Base-by-base conservation (phyloP, 2,113 vertebrate species). In the Menura novaehollandiae region DNA sequence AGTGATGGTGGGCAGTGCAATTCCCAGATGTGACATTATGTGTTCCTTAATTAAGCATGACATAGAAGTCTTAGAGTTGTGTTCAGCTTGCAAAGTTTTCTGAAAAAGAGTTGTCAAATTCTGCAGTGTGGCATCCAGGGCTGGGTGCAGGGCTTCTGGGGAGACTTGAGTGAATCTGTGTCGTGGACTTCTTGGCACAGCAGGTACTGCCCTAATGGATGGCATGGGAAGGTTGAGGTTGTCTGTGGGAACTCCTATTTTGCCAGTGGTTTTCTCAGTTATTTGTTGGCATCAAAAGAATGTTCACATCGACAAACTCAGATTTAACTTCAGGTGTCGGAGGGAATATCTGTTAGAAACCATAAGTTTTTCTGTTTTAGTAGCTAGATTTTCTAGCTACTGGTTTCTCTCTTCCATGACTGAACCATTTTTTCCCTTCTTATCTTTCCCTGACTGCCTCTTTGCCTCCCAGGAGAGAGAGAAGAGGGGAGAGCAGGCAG, bases 161-260 rank as follows among this genome's bases (percentile, higher is more conserved):
- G 23, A 79, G n/a, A 46, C n/a, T 43, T 55, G 24, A 10, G 20
- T 52, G 39, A 47, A 37, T 37, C 12, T 52, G 3, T 41, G 24
- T 64, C 0, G 0, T 26, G 28, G 26, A 26, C 15, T 41, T 51
- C 23, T 32, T 69, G 63, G 19, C 9, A 9, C 39, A 56, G 56
- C 20, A 4, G 1, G 26, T 59, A 9, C 23, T 4, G 8, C 19
- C 8, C 33, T 71, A 30, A 24, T 7, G 10, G 39, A 28, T 76
- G n/a, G 9, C 20, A 41, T 19, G 27, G 27, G 39, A 41, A 81
- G 10, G 24, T 39, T 62, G 28, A 68, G 44, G 47, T 74, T 24
- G 11, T 59, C 17, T 89, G 12, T 20, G 39, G 64, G 33, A 59
- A 9, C 17, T 78, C 24, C 0, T 30, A 24, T 53, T 92, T 95